A percentile compares a stretch with the other conserved stretches of the same genome.
These are phyloP conservation scores for Urocynchramus pylzowi DNA, from an alignment of 2,113 vertebrate species.

Conservation along the genomic window DNA sequence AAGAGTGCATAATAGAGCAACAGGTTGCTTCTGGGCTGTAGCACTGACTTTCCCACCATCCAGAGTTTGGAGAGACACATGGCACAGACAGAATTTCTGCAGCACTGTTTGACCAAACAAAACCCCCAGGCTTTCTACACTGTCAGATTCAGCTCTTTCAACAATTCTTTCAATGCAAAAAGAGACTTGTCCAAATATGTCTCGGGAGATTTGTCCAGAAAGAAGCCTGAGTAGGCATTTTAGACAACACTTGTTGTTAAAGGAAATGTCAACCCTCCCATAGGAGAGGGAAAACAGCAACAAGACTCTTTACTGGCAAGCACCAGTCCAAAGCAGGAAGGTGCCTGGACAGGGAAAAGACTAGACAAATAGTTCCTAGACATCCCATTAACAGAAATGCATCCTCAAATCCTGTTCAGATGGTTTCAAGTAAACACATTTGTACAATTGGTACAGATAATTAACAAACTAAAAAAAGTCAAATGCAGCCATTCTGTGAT, in stretches of 20 bases:
- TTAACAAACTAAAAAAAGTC: not conserved
- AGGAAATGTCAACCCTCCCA: not conserved
- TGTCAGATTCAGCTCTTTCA: not conserved
- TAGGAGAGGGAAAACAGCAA: fast-evolving
- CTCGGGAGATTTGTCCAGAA: not conserved
- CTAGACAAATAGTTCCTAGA: not conserved
- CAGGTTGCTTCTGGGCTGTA: not conserved
- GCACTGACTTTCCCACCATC: not conserved
- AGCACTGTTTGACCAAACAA: not conserved
- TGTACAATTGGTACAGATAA: not conserved
- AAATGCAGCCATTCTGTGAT: not conserved
- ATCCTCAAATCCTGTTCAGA: not conserved
- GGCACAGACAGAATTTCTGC: not conserved
- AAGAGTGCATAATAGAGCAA: not conserved
- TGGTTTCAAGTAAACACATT: not conserved
- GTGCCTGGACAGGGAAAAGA: not conserved
- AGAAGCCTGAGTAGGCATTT: not conserved
- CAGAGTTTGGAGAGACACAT: not conserved
- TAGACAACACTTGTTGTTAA: not conserved
- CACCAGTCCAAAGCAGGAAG: not conserved
- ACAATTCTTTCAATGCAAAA: not conserved
- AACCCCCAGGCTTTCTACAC: fast-evolving
- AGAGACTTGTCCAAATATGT: not conserved
- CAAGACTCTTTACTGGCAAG: not conserved
- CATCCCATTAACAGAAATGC: not conserved